Conservation (phyloP, 2,888 invertebrate species). For the Caenorhabditis sp. region DNA sequence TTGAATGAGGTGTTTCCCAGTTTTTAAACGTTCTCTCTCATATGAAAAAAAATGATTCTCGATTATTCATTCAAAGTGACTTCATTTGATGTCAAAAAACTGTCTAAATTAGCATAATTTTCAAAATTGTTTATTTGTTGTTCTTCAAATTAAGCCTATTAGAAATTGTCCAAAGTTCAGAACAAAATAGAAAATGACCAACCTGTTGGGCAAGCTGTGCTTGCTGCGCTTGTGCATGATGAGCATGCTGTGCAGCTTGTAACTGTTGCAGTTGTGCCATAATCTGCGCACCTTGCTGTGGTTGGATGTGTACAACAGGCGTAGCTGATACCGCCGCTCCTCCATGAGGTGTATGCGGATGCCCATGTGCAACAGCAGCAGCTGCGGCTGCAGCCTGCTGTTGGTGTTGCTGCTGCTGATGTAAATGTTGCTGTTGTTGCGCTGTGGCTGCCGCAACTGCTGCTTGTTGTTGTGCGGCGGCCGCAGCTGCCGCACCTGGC, state of each 20-base stretch:
- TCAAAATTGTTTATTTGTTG: no score
- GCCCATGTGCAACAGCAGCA: background rate
- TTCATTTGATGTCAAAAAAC: no score
- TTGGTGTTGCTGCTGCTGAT: slow-evolving; percentile 9
- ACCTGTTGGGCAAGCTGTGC: slow-evolving; percentile 14
- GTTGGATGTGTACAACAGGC: background rate
- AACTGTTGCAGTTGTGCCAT: slow-evolving; percentile 10
- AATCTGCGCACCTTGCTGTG: slow-evolving; percentile 2
- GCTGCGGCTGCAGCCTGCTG: slow-evolving; percentile 1
- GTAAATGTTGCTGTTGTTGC: slow-evolving; percentile 11
- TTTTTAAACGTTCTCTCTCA: no score
- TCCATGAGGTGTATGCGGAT: background rate
- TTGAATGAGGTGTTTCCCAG: background rate
- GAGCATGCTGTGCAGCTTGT: slow-evolving; percentile 9
- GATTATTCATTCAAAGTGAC: no score
- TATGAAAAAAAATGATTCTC: no score
- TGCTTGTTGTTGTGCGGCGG: background rate
- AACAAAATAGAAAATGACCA: no score
- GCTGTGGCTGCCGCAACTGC: background rate
- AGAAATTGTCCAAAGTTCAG: no score
- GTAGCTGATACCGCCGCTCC: background rate
- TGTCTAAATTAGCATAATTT: no score
- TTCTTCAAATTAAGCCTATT: no score
- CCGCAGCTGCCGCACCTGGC: background rate
- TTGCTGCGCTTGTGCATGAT: slow-evolving; percentile 8